Evolutionary conservation across 1,140 invertebrate genomes (phyloP).

Genomic region (Drosophila arawakana): DNA sequence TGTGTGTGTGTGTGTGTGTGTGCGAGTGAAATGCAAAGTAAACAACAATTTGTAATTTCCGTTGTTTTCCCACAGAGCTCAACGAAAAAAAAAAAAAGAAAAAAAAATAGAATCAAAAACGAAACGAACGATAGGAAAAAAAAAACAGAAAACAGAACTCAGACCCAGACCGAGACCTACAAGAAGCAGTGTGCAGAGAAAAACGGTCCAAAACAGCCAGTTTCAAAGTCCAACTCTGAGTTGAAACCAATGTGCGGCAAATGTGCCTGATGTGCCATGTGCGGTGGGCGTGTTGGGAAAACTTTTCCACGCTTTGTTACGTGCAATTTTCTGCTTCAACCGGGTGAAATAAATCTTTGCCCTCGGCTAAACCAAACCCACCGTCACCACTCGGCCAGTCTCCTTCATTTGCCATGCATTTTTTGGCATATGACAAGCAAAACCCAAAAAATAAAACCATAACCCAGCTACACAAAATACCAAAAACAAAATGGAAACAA

Average conservation of each 20-base stretch:
- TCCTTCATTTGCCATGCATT: conserved; percentile 21
- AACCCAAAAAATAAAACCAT: neutral
- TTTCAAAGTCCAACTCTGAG: conserved; percentile 19
- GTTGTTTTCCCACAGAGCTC: conserved; percentile 52
- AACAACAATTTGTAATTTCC: conserved; percentile 79
- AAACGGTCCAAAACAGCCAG: conserved; percentile 2
- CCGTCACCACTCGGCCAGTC: neutral
- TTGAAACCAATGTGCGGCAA: conserved; percentile 1
- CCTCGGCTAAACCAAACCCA: conserved; percentile 28
- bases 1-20: conserved; percentile 26
- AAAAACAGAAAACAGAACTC: neutral
- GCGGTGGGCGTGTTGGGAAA: conserved; percentile 46
- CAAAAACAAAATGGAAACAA: conserved; percentile 1
- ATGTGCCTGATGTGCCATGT: conserved; percentile 27
- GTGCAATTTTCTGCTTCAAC: conserved; percentile 77
- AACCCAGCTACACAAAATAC: neutral
- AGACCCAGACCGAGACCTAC: conserved; percentile 26
- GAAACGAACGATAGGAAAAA: neutral
- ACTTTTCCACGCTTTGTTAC: conserved; percentile 76
- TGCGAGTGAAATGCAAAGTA: conserved; percentile 75
- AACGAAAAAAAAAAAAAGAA: conserved; percentile 5
- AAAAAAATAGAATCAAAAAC: neutral
- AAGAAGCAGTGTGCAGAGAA: neutral
- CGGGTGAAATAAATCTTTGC: conserved; percentile 72
- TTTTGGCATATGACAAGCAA: conserved; percentile 47